A percentile compares a stretch with the other conserved stretches of the same genome.
phyloP scores from a whole-genome alignment of 2,797 vertebrate species.

The Myotis vivesi region DNA sequence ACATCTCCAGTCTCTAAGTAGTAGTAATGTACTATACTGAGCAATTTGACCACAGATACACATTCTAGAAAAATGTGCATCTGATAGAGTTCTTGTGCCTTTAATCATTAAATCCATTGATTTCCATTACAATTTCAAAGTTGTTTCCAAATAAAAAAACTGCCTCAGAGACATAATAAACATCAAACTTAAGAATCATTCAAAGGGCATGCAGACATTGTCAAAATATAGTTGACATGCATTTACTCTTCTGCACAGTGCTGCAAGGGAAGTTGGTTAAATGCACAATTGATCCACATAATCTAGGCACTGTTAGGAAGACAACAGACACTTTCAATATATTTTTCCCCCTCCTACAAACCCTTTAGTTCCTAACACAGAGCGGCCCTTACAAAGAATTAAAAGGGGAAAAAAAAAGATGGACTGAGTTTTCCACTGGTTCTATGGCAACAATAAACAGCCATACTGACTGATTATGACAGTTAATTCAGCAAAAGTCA shows the following conservation, averaged over 20 bases:
- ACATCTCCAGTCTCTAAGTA: neutral
- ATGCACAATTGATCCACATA: neutral
- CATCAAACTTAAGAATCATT: conserved; percentile 2
- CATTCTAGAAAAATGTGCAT: neutral
- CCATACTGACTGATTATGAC: neutral
- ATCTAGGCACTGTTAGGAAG: conserved; percentile 11
- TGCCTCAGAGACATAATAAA: conserved; percentile 31
- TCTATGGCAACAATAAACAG: neutral
- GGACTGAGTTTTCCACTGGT: neutral
- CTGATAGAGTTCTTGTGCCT: neutral
- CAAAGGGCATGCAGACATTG: neutral
- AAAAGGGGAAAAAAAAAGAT: no score
- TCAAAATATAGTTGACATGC: neutral
- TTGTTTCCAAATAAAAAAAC: neutral
- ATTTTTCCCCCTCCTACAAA: neutral
- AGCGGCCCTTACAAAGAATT: neutral
- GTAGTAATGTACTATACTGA: neutral
- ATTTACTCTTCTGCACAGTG: neutral
- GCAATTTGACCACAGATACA: neutral
- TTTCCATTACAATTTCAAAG: conserved; percentile 44
- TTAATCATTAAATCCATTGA: conserved; percentile 27
- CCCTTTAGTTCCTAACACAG: neutral
- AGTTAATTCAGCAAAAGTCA: neutral
- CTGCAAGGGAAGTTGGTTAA: neutral
- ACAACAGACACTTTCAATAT: neutral